Conservation (phyloP, 92 coral and sea anemone genomes). For the Heteractis magnifica region DNA sequence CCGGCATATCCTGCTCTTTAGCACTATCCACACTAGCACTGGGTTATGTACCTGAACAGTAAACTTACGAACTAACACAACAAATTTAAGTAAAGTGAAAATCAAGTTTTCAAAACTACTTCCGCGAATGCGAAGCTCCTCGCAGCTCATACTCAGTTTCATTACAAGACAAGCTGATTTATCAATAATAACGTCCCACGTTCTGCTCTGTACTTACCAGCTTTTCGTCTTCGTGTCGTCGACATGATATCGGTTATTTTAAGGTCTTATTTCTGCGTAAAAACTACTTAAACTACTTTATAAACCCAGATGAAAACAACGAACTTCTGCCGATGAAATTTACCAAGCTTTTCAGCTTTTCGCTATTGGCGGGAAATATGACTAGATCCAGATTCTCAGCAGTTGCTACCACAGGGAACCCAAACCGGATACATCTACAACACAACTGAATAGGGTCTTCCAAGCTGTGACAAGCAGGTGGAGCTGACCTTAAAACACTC, state of each 20-base stretch:
- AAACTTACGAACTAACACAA: no score
- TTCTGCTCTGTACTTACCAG: slow-evolving; percentile 13
- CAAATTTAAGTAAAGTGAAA: no score
- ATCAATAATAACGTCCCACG: background rate
- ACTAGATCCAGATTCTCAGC: background rate
- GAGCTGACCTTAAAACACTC: no score
- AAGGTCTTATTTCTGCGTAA: background rate
- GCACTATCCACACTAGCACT: no score
- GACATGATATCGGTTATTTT: slow-evolving; percentile 12
- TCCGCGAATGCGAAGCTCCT: no score
- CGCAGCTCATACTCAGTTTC: background rate
- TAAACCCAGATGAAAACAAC: background rate
- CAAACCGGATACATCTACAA: background rate
- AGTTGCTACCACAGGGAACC: slow-evolving; percentile 19
- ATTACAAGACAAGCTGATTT: background rate
- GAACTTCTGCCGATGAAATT: no score
- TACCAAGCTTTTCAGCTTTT: background rate
- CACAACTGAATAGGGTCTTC: background rate
- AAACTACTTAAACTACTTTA: background rate
- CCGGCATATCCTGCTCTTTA: no score
- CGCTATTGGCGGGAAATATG: slow-evolving; percentile 36
- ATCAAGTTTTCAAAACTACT: no score
- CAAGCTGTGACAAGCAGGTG: no score
- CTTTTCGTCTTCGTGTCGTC: slow-evolving; percentile 32
- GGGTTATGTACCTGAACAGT: no score